Base-by-base conservation (phyloP, 2,113 vertebrate genomes). In the Tylochromis polylepis region DNA sequence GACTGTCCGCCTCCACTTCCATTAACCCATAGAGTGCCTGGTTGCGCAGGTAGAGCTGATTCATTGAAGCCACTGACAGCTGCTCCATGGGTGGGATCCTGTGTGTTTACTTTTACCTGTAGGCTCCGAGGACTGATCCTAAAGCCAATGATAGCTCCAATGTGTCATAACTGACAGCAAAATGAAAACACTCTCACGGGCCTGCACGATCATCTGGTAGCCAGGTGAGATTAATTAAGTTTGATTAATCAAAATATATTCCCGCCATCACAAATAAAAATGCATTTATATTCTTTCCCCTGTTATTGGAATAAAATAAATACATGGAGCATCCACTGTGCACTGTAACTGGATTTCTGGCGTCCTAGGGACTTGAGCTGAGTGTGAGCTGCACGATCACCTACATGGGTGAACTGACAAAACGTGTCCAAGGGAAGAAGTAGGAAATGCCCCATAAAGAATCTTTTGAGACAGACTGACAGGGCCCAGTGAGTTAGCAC, bases 71-170 rank as follows among this genome's bases (percentile, higher is more conserved):
- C 88, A 85, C 87, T 91, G 92, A 92, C 95, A 93, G 92, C 92
- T 93, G 92, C 95, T 92, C 93, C 93, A 93, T 95, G 95, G 95
- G 95, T 95, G 95, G 95, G 93, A 94, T 92, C 88, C 70, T 15
- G 87, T 4, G 58, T 96, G 92, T 95, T 95, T 93, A 87, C 93
- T 93, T 95, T 94, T 94, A 96, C 94, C 93, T 95, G 94, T 90
- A 83, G 86, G 92, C 93, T 92, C 90, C 91, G 89, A 92, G 88
- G 83, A 93, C 94, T 95, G 86, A 89, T 85, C 86, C 90, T 84
- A 91, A 93, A 94, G 87, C 93, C 87, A 92, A 92, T 90, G 89
- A 95, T 94, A 94, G 92, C 90, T 81, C 87, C 86, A 81, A 94
- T 93, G 94, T 95, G 95, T 96, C 94, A 93, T 94, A 94, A 93